Base-by-base conservation (phyloP, 2,797 vertebrate genomes). In the Catharus ustulatus region DNA sequence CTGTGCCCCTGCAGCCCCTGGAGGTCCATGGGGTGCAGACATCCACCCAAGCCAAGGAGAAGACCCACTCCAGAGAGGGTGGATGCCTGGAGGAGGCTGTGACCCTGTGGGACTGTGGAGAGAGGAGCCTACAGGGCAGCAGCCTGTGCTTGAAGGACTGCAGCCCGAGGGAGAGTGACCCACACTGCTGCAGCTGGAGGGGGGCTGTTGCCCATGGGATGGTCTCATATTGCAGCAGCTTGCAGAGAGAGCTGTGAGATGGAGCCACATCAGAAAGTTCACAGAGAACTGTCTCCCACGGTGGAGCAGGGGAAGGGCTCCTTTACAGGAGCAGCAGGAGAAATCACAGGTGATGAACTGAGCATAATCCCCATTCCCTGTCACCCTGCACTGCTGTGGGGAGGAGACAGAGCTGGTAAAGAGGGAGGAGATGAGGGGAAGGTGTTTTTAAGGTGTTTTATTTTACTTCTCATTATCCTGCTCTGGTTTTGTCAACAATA, bases 151-250 rank as follows among this genome's bases (percentile, higher is more conserved):
- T 46, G 48, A 46, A 68, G 20, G 63, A 77, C n/a, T 54, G 63
- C 29, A 46, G 13, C 46, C 27, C 0, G 0, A 17, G n/a, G 15
- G 24, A 38, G 6, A 46, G 30, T 30, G 40, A 62, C 34, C 40
- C 48, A 54, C 11, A 4, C 48, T 34, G 30, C 40, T 62, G 48
- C 30, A 48, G 40, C 26, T 10, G 48, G 55, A 29, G 10, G 16
- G 27, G 29, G 3, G 14, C 29, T 8, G 11, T 2, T 69, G 29
- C 55, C 73, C 24, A 10, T 30, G 63, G 40, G 34, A 68, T n/a
- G 29, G 13, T 52, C 38, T 11, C n/a, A 36, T 5, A 19, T 6
- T 29, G 46, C 40, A 68, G 63, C 29, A 76, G 72, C 30, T 40
- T 5, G 1, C 1, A 1, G 63, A n/a, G 63, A n/a, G n/a, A 76